Evolutionary conservation across 2,113 vertebrate species (phyloP).

Genomic region (Peromyscus californicus): DNA sequence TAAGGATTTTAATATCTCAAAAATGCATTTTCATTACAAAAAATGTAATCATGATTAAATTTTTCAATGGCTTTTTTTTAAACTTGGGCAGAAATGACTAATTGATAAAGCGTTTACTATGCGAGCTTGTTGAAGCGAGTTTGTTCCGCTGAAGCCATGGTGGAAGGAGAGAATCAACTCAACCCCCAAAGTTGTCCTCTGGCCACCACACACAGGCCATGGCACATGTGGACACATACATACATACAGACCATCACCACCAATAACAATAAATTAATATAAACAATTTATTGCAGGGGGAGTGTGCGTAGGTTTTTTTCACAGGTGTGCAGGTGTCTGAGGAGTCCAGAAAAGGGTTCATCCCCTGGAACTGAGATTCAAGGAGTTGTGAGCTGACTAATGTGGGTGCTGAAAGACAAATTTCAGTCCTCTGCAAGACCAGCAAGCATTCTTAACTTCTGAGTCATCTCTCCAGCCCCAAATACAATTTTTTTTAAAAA

Average conservation of each 20-base stretch:
- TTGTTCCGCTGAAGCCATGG: not conserved
- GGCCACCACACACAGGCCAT: not conserved
- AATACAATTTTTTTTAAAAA: not conserved
- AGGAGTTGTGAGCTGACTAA: not conserved
- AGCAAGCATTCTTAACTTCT: not conserved
- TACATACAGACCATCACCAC: not conserved
- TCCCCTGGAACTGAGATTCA: not conserved
- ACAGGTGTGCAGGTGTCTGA: not conserved
- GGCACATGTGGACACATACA: not conserved
- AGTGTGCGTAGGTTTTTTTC: not conserved
- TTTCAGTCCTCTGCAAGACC: not conserved
- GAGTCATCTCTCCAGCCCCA: not conserved
- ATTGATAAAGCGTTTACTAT: not conserved
- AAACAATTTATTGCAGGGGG: not conserved
- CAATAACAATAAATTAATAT: not conserved
- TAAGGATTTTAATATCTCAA: not conserved
- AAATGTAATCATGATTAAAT: not conserved
- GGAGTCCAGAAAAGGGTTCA: not conserved
- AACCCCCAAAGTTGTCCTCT: not conserved
- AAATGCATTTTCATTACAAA: not conserved
- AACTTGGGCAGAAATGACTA: not conserved
- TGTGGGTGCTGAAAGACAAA: not conserved
- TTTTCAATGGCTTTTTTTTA: not conserved
- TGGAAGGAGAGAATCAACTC: not conserved
- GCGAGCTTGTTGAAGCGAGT: not conserved